Conservation (phyloP, 2,113 vertebrate genomes). For the Epinephelus lanceolatus region DNA sequence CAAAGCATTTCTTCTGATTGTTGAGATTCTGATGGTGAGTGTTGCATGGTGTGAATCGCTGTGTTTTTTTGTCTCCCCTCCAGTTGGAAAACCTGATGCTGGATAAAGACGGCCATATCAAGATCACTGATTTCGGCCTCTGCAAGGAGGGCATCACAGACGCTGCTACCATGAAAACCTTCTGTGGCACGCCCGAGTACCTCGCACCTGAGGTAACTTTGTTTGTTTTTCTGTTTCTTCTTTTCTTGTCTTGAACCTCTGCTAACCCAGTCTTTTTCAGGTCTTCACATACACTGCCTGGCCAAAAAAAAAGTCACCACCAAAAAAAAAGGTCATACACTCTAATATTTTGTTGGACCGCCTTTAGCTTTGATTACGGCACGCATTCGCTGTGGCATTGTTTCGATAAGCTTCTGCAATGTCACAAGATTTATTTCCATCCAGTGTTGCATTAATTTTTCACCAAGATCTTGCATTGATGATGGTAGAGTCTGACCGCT, state of each 20-base stretch:
- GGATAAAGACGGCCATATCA: constrained; percentile 98
- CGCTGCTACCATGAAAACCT: constrained; percentile 99
- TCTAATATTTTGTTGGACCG: too few relatives aligned
- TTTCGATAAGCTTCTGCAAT: too few relatives aligned
- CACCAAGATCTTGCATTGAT: too few relatives aligned
- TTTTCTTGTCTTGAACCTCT: neutral
- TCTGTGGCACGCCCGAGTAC: constrained; percentile 98
- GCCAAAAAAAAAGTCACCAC: too few relatives aligned
- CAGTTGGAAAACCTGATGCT: constrained; percentile 99
- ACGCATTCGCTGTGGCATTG: too few relatives aligned
- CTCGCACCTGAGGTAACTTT: constrained; percentile 93
- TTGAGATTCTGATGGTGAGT: neutral
- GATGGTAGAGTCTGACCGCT: too few relatives aligned
- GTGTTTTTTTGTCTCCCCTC: constrained; percentile 39
- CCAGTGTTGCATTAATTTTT: too few relatives aligned
- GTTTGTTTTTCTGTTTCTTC: neutral
- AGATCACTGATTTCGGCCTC: constrained; percentile 98
- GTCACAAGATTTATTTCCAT: too few relatives aligned
- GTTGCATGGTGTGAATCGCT: constrained; percentile 2
- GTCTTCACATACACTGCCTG: neutral
- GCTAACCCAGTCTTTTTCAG: neutral
- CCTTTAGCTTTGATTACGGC: too few relatives aligned
- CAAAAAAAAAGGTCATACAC: too few relatives aligned
- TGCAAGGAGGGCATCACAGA: constrained; percentile 99
- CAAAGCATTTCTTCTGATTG: neutral